These are phyloP conservation scores for Eucidaris tribuloides DNA, from an alignment of 35 echinoderm and acorn worm species.

Conservation along the genomic window DNA sequence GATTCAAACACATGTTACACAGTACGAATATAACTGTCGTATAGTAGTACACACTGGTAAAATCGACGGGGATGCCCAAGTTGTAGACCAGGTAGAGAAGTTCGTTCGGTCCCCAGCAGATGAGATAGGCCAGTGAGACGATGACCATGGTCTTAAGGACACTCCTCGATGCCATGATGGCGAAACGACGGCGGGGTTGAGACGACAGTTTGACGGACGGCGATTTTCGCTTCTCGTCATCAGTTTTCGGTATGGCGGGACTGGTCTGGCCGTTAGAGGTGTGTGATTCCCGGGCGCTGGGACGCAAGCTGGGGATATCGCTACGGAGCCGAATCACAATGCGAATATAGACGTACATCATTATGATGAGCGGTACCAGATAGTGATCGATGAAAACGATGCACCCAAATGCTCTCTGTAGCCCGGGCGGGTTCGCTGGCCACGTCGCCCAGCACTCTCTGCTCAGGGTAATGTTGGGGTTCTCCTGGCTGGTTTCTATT, in stretches of 20 bases:
- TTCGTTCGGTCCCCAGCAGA: constrained; percentile 88
- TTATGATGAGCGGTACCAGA: constrained; percentile 67
- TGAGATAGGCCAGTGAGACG: constrained; percentile 69
- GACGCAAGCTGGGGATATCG: constrained; percentile 5
- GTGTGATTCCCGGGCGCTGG: neutral
- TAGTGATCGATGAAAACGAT: constrained; percentile 82
- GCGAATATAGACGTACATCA: constrained; percentile 82
- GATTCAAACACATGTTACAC: constrained; percentile 73
- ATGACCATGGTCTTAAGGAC: constrained; percentile 76
- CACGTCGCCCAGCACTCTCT: constrained; percentile 21
- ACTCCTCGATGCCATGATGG: constrained; percentile 46
- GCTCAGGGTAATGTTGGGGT: neutral
- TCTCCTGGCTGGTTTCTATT: neutral
- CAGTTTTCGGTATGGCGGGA: too few relatives aligned
- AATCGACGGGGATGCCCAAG: constrained; percentile 55
- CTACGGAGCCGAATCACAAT: constrained; percentile 61
- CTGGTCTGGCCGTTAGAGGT: neutral
- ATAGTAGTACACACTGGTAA: constrained; percentile 41
- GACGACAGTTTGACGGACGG: neutral
- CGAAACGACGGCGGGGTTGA: neutral
- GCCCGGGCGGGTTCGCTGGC: constrained; percentile 23
- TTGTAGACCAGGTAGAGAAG: constrained; percentile 74
- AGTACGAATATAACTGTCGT: constrained; percentile 48
- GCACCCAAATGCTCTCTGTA: constrained; percentile 49
- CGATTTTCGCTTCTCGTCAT: neutral